Evolutionary conservation across 92 coral and sea anemone species (phyloP).

Genomic region (Ricordea florida): DNA sequence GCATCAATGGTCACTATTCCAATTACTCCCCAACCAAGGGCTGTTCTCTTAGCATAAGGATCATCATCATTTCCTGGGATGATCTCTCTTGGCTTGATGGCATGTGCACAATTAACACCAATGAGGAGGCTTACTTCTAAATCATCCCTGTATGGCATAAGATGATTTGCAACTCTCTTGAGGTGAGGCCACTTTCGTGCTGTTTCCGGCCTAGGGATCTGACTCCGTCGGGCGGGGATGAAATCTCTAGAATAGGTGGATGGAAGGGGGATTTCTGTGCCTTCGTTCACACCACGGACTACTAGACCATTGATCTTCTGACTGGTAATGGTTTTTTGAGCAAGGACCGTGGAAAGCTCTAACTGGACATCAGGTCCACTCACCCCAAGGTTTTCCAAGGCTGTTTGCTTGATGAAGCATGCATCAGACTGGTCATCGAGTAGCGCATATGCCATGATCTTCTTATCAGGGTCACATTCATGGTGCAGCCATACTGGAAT

Average conservation of each 20-base stretch:
- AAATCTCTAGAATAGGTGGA: constrained; percentile 31
- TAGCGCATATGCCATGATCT: constrained; percentile 31
- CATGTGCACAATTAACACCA: constrained; percentile 45
- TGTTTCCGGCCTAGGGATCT: constrained; percentile 64
- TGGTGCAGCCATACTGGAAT: constrained; percentile 67
- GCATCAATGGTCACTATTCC: constrained; percentile 13
- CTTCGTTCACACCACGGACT: constrained; percentile 18
- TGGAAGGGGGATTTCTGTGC: constrained; percentile 35
- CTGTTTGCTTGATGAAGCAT: too few relatives aligned
- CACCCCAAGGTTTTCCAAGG: constrained; percentile 22
- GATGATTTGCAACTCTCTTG: constrained; percentile 6
- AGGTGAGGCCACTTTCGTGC: constrained; percentile 60
- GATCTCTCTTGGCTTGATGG: constrained; percentile 57
- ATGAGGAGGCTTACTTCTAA: constrained; percentile 44
- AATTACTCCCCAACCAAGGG: constrained; percentile 58
- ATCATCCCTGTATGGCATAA: constrained; percentile 29
- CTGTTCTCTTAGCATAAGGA: constrained; percentile 57
- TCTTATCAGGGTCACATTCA: constrained; percentile 12
- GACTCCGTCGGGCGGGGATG: constrained; percentile 45
- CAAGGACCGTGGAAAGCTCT: constrained; percentile 38
- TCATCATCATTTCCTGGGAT: constrained; percentile 56
- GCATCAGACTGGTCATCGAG: too few relatives aligned
- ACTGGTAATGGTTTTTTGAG: constrained; percentile 11
- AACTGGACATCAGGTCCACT: constrained; percentile 44
- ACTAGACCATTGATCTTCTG: constrained; percentile 37